Conservation (phyloP, 2,888 invertebrate species). For the Laspeyria flexula region DNA sequence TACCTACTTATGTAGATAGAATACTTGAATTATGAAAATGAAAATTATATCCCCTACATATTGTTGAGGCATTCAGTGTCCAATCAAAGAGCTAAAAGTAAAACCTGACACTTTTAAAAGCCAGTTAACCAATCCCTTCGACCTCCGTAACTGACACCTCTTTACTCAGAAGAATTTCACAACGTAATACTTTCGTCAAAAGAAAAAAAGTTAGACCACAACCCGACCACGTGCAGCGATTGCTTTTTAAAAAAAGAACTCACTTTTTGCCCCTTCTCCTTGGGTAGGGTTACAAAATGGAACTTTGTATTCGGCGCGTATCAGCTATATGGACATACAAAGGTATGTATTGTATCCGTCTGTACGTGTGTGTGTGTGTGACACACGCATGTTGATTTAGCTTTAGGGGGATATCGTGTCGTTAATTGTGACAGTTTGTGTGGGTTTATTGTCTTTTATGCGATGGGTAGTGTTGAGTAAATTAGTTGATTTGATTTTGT, state of each 20-base stretch:
- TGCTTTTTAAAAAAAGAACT: constrained; percentile 67
- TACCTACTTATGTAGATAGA: no score
- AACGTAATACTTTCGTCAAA: constrained; percentile 77
- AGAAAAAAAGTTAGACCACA: constrained; percentile 76
- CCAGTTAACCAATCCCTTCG: constrained; percentile 36
- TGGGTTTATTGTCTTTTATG: constrained; percentile 29
- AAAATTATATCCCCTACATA: neutral
- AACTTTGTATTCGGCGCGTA: constrained; percentile 71
- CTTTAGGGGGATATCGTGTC: constrained; percentile 41
- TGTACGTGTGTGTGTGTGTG: constrained; percentile 58
- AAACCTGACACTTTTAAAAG: constrained; percentile 22
- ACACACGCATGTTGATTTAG: constrained; percentile 62
- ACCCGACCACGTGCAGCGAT: constrained; percentile 82
- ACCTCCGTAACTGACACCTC: constrained; percentile 64
- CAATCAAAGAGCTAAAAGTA: constrained; percentile 2
- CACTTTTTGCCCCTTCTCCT: constrained; percentile 74
- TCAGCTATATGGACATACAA: constrained; percentile 39
- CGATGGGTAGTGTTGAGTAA: constrained; percentile 16
- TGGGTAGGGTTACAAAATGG: constrained; percentile 81
- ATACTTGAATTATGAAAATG: no score
- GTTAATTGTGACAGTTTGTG: constrained; percentile 40
- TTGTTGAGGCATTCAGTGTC: neutral
- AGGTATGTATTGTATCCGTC: constrained; percentile 26
- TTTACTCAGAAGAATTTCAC: constrained; percentile 71
- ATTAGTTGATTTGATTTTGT: constrained; percentile 7